These are phyloP conservation scores for Ivindomyrus marchei DNA, from an alignment of 2,113 vertebrate species.

Conservation along the genomic window DNA sequence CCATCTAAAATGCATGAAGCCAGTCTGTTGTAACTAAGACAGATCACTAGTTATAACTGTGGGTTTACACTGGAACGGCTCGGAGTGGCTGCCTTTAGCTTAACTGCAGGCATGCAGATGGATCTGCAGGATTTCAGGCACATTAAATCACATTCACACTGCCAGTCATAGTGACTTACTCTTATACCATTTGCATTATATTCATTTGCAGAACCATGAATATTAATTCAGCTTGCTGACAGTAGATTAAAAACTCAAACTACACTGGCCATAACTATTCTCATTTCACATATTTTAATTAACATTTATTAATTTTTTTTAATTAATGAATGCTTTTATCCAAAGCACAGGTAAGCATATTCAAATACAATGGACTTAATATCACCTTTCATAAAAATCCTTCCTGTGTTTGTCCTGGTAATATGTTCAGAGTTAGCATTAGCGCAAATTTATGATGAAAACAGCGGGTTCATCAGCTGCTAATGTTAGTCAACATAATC, in stretches of 20 bases:
- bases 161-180: not conserved
- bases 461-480: not conserved
- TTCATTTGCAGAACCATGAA: not conserved
- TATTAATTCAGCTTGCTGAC: not conserved
- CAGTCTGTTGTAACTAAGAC: not conserved
- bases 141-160: not conserved
- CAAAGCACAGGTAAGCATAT: not conserved
- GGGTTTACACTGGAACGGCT: not conserved
- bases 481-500: slow-evolving; percentile 3
- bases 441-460: not conserved
- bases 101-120: not conserved
- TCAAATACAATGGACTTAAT: not conserved
- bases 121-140: not conserved
- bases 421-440: not conserved
- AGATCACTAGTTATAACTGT: not conserved
- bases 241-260: not conserved
- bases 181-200: not conserved
- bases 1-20: not conserved
- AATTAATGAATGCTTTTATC: not conserved
- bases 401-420: not conserved
- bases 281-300: not conserved
- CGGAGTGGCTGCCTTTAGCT: not conserved
- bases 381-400: not conserved
- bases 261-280: not conserved
- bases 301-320: not conserved